Base-by-base conservation (phyloP, 2,888 invertebrate genomes). In the Eulithis testata region DNA sequence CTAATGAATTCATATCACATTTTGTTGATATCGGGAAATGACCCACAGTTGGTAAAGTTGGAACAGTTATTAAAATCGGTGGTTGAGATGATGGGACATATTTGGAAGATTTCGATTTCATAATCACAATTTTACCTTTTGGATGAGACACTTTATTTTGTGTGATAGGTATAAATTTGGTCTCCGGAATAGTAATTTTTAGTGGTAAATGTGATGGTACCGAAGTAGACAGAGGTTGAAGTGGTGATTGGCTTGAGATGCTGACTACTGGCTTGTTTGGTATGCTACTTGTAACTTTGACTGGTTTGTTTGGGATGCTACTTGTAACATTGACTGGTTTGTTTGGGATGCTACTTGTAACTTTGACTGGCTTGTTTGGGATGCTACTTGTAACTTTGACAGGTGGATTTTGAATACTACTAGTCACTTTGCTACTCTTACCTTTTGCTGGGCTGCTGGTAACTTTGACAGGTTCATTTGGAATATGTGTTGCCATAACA, bases 41-140 rank as follows among this genome's bases (percentile, higher is more conserved):
- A 21, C 21, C 47, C 14, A 45, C 12, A 40, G 21, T n/a, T 11
- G 36, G 8, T 44, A 58, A 50, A 11, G 60, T 52, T 31, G 67
- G 63, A 21, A 55, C 60, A 45, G 60, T 67, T 44, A 67, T 63
- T 31, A 67, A 49, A 60, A 67, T 63, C 3, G 67, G 67, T 50
- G 60, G 67, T 50, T 67, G 63, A 37, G 52, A 50, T 36, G 57
- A 60, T 44, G 60, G 44, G 2, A 54, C 49, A 63, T 45, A 59
- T 50, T 60, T 58, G 21, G 27, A 8, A 11, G 55, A 50, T 37
- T 61, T 67, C 12, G 63, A 54, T 14, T 66, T 66, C 11, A 49
- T 37, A 0, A 67, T 54, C 7, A 57, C 31, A 40, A 67, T 64
- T 51, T 60, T 60, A 3, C 67, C 67, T 54, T 60, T 63, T 31